Conservation (phyloP, 2,113 vertebrate genomes). For the Phylloscopus whistleri region DNA sequence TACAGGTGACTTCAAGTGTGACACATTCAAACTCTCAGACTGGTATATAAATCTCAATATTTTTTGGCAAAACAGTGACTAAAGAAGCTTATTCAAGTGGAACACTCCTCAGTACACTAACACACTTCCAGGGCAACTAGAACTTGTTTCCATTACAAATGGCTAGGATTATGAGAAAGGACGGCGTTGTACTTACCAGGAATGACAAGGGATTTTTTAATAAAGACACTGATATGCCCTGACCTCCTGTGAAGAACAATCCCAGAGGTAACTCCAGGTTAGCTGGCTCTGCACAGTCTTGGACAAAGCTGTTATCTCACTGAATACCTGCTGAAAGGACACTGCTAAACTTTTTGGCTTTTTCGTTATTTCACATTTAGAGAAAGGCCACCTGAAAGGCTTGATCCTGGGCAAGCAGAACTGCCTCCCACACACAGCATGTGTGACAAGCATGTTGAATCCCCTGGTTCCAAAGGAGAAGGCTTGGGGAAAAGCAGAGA, state of each 20-base stretch:
- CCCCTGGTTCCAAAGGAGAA: neutral
- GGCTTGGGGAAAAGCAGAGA: neutral
- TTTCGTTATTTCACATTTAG: neutral
- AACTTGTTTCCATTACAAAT: neutral
- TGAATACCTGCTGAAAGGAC: neutral
- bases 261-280: neutral
- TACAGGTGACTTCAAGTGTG: accelerated
- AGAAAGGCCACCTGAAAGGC: neutral
- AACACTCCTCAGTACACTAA: neutral
- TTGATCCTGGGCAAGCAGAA: neutral
- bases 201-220: neutral
- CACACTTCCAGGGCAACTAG: neutral
- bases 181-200: neutral
- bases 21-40: neutral
- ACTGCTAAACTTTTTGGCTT: neutral
- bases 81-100: neutral
- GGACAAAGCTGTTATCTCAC: neutral
- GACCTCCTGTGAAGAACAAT: neutral
- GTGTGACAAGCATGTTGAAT: neutral
- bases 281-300: neutral
- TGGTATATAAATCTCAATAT: neutral
- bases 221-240: neutral
- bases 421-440: neutral
- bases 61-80: neutral
- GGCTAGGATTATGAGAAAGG: neutral